Conservation (phyloP, 2,888 invertebrate species). For the Acleris emargana region DNA sequence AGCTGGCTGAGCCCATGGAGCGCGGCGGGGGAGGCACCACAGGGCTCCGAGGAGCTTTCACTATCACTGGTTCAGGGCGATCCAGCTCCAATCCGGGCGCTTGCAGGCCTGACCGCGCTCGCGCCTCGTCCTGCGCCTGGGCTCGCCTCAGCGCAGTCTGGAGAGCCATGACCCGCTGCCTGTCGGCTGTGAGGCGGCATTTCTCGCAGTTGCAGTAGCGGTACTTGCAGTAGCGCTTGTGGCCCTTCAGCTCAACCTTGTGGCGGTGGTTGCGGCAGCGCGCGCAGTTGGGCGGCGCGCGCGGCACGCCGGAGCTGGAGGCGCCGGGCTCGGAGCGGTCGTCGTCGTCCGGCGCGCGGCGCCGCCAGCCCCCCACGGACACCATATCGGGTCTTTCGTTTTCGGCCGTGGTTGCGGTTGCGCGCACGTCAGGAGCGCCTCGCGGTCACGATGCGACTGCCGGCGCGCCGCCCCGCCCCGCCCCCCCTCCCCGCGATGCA, state of each 20-base stretch:
- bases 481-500: conserved; percentile 55
- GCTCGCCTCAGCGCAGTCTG: conserved; percentile 93
- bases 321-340: conserved; percentile 78
- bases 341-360: conserved; percentile 76
- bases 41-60: conserved; percentile 75
- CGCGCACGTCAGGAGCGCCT: conserved; percentile 86
- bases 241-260: conserved; percentile 94
- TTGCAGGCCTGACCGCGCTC: conserved; percentile 74
- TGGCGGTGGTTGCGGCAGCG: conserved; percentile 96
- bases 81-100: conserved; percentile 73
- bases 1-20: conserved; percentile 69
- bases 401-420: conserved; percentile 5
- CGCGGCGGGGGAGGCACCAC: conserved; percentile 59
- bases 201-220: conserved; percentile 93
- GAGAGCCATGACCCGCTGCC: conserved; percentile 94
- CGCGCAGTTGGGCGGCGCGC: conserved; percentile 96
- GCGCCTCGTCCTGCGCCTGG: conserved; percentile 92
- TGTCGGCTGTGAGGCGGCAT: conserved; percentile 93
- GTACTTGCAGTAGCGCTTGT: conserved; percentile 95
- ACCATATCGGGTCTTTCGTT: conserved; percentile 65
- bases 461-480: conserved; percentile 53
- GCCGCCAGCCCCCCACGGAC: conserved; percentile 78
- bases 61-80: conserved; percentile 72
- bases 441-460: conserved; percentile 76
- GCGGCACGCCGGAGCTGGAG: conserved; percentile 85